phyloP scores from a whole-genome alignment of 2,113 vertebrate genomes.

The Myxocyprinus asiaticus region DNA sequence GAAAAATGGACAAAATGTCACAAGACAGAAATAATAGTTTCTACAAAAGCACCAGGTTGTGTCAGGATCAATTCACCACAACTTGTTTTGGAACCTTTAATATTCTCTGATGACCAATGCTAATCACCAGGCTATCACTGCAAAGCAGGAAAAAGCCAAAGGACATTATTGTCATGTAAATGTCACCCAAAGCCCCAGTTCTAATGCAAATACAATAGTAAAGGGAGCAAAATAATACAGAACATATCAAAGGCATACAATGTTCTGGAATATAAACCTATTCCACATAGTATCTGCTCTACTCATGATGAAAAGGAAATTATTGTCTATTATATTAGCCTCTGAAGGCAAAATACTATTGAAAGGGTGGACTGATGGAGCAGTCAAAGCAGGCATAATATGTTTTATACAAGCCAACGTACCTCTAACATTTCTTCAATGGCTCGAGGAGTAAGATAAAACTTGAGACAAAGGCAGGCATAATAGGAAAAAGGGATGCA shows the following conservation, averaged over 20 bases:
- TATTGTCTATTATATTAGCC: neutral
- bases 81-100: neutral
- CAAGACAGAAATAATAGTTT: neutral
- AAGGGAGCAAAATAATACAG: constrained; percentile 68
- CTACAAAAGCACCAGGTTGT: neutral
- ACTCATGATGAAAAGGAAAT: constrained; percentile 5
- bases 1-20: neutral
- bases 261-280: constrained; percentile 25
- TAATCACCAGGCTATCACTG: constrained; percentile 63
- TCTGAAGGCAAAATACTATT: neutral
- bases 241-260: constrained; percentile 34
- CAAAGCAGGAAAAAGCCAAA: constrained; percentile 59
- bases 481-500: constrained; percentile 41
- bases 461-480: constrained; percentile 69
- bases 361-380: neutral
- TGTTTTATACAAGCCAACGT: constrained; percentile 59
- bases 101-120: constrained; percentile 36
- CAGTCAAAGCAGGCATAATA: neutral
- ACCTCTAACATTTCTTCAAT: constrained; percentile 79
- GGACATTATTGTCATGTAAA: constrained; percentile 77
- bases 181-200: constrained; percentile 46
- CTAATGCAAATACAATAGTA: constrained; percentile 70
- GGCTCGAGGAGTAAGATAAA: constrained; percentile 71
- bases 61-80: constrained; percentile 9
- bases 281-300: neutral